Percentiles rank a stretch among this genome's conserved stretches.
Evolutionary conservation across 37 sponge, comb jelly and placozoan genomes (phyloP).

Genomic region (Tethya wilhelma): DNA sequence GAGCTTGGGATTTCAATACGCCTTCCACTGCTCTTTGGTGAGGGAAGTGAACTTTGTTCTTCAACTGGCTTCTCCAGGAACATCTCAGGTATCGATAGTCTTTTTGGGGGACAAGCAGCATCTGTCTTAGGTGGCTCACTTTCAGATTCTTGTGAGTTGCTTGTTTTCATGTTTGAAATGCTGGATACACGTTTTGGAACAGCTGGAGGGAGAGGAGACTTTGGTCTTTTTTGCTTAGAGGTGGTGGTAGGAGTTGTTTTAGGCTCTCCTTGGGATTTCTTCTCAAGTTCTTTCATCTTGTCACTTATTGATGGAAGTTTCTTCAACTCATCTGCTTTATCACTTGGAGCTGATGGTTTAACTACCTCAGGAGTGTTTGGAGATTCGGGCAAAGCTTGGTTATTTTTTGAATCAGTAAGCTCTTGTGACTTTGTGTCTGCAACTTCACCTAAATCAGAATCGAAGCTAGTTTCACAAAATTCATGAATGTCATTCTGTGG

Average conservation of each 20-base stretch:
- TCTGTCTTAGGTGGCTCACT: neutral
- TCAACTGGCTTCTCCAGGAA: neutral
- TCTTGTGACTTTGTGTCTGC: too few species aligned
- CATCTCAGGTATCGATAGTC: neutral
- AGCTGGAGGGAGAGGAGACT: neutral
- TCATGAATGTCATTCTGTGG: too few species aligned
- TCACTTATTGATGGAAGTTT: neutral
- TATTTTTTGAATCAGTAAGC: too few species aligned
- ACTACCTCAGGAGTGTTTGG: too few species aligned
- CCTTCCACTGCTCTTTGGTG: neutral
- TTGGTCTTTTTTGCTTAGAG: neutral
- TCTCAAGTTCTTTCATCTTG: neutral
- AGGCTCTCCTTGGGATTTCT: neutral
- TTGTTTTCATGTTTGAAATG: neutral
- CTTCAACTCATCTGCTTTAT: neutral
- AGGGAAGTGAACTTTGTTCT: neutral
- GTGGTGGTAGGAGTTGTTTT: neutral
- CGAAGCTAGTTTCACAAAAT: too few species aligned
- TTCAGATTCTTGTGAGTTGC: neutral
- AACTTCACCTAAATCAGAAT: too few species aligned
- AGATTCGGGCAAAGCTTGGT: too few species aligned
- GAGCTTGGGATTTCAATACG: neutral
- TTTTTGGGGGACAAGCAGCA: neutral
- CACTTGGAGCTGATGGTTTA: neutral
- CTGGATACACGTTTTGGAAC: constrained; percentile 2